Percentiles rank a stretch among this genome's conserved stretches.
These are phyloP conservation scores for Sycobia sp. DNA, from an alignment of 1,140 invertebrate species.

Conservation along the genomic window DNA sequence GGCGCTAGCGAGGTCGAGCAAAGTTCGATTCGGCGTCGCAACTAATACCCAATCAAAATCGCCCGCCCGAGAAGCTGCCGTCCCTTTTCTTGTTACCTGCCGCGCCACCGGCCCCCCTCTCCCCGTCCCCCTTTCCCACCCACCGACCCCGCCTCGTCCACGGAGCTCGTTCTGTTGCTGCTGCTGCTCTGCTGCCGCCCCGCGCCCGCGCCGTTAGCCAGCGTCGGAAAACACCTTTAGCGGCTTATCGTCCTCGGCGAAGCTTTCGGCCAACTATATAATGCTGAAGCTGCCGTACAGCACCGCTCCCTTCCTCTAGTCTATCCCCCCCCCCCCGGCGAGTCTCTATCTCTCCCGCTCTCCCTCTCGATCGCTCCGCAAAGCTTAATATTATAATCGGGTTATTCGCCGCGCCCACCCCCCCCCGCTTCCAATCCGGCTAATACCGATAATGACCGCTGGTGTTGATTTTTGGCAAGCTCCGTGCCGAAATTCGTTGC, in stretches of 20 bases:
- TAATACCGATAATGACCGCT: no score
- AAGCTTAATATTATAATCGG: conserved; percentile 14
- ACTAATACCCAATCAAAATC: conserved; percentile 32
- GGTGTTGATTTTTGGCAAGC: no score
- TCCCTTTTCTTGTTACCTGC: conserved; percentile 5
- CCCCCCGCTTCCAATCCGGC: no score
- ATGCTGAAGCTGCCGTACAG: conserved; percentile 1
- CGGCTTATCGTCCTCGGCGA: conserved; percentile 24
- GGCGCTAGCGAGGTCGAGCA: background rate
- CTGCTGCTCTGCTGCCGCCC: background rate
- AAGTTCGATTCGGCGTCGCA: background rate
- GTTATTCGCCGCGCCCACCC: no score
- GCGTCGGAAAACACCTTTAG: conserved; percentile 27
- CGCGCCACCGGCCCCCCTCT: background rate
- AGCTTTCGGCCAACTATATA: no score
- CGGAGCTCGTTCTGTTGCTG: background rate
- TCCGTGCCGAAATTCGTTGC: no score
- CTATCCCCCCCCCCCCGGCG: background rate
- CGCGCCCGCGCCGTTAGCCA: background rate
- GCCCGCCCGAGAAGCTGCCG: background rate
- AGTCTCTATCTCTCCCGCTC: no score
- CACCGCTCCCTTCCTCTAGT: background rate
- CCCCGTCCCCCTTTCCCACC: background rate
- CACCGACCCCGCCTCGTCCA: no score
- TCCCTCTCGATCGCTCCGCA: no score